Percentiles rank a stretch among this genome's conserved stretches.
Evolutionary conservation across 2,113 vertebrate genomes (phyloP).

Genomic region (Terrapene triunguis): DNA sequence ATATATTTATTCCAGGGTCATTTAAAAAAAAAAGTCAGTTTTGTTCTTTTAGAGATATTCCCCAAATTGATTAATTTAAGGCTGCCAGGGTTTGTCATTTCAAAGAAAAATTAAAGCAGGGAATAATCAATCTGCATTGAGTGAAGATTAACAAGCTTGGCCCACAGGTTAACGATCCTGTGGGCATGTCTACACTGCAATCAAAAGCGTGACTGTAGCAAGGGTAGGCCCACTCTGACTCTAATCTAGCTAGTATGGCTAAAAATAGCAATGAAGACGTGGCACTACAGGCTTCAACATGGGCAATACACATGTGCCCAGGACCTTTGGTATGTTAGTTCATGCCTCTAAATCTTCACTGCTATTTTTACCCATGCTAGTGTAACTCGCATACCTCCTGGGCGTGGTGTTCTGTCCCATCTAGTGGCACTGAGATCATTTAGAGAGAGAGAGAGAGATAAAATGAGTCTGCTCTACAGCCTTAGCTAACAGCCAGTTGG

Average conservation of each 20-base stretch:
- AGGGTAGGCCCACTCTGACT: neutral
- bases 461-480: too few species aligned
- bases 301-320: neutral
- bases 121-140: neutral
- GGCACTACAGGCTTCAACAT: neutral
- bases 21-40: neutral
- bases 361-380: neutral
- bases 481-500: too few species aligned
- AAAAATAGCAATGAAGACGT: neutral
- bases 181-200: neutral
- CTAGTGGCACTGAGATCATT: too few species aligned
- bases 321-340: neutral
- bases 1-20: conserved; percentile 46
- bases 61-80: conserved; percentile 48
- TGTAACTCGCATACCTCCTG: too few species aligned
- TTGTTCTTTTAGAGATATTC: conserved; percentile 25
- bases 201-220: neutral
- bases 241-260: neutral
- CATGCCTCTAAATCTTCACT: neutral
- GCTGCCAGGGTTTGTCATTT: conserved; percentile 11
- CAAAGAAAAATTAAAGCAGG: conserved; percentile 43
- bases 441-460: too few species aligned
- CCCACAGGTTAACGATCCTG: conserved; percentile 27
- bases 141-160: conserved; percentile 16
- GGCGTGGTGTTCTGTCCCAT: too few species aligned